phyloP scores from a whole-genome alignment of 2,113 vertebrate species.

The Grus americana region DNA sequence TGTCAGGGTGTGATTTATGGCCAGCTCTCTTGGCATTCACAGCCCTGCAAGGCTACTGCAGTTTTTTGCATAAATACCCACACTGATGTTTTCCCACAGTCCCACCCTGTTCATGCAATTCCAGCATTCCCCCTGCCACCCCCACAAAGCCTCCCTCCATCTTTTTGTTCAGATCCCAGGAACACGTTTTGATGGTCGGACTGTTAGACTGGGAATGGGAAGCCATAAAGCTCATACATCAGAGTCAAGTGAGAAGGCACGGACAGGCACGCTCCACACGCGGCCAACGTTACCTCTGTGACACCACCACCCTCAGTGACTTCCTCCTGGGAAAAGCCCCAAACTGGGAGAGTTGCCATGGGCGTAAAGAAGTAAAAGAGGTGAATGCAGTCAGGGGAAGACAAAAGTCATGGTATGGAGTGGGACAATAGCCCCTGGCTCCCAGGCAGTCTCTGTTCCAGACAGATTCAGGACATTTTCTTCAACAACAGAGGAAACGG shows the following conservation, averaged over 20 bases:
- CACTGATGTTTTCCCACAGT: constrained; percentile 24
- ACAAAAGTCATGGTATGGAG: not conserved
- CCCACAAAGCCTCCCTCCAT: not conserved
- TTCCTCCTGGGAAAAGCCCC: not conserved
- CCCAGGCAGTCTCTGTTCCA: not conserved
- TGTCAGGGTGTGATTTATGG: constrained; percentile 38
- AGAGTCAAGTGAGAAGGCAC: not conserved
- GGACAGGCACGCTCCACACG: not conserved
- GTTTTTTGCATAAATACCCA: constrained; percentile 54
- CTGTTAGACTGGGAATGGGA: not conserved
- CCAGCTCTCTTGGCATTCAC: not conserved
- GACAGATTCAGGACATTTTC: not conserved
- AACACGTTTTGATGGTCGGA: fast-evolving
- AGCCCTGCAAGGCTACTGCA: constrained; percentile 52
- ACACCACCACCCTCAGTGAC: not conserved
- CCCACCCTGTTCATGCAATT: not conserved
- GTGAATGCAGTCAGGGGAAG: not conserved
- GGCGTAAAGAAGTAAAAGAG: not conserved
- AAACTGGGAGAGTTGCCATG: not conserved
- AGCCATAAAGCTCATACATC: not conserved
- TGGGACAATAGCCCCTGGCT: not conserved
- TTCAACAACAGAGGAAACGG: not conserved
- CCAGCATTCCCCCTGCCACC: not conserved
- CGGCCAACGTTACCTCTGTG: not conserved
- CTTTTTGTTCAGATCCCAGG: not conserved